Conservation (phyloP, 2,888 invertebrate species). For the Brenthis daphne region DNA sequence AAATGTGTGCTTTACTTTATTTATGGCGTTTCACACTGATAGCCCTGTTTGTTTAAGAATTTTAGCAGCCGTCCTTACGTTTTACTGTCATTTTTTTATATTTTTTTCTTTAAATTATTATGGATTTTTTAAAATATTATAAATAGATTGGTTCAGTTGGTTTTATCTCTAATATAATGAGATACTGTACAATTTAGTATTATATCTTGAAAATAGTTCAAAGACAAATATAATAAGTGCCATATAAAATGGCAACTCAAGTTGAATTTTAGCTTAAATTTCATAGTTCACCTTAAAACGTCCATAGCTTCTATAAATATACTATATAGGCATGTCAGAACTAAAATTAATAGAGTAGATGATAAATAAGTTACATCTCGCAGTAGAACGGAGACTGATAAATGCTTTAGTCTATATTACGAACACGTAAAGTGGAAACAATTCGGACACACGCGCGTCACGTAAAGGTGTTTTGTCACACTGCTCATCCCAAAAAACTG, state of each 20-base stretch:
- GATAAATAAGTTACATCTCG: slow-evolving; percentile 10
- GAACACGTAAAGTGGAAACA: slow-evolving; percentile 29
- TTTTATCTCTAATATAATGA: too few species aligned
- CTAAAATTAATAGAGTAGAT: slow-evolving; percentile 21
- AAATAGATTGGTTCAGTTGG: too few species aligned
- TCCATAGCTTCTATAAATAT: too few species aligned
- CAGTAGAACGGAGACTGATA: slow-evolving; percentile 22
- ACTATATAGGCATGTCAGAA: too few species aligned
- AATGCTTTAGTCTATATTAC: slow-evolving; percentile 26
- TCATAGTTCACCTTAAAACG: too few species aligned
- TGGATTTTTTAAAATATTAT: too few species aligned
- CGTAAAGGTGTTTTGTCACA: slow-evolving; percentile 42
- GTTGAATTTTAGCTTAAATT: too few species aligned
- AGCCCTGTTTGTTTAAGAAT: slow-evolving; percentile 19
- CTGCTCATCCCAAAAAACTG: slow-evolving; percentile 36
- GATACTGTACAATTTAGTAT: too few species aligned
- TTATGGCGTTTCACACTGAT: slow-evolving; percentile 28
- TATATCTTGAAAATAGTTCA: too few species aligned
- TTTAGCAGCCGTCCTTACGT: background rate
- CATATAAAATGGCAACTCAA: too few species aligned
- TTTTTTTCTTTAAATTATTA: background rate
- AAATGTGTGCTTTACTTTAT: slow-evolving; percentile 37
- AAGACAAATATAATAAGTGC: too few species aligned
- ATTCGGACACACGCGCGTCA: slow-evolving; percentile 36
- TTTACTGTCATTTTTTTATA: background rate